phyloP scores from a whole-genome alignment of 2,113 vertebrate genomes.

The Heterochromis multidens region DNA sequence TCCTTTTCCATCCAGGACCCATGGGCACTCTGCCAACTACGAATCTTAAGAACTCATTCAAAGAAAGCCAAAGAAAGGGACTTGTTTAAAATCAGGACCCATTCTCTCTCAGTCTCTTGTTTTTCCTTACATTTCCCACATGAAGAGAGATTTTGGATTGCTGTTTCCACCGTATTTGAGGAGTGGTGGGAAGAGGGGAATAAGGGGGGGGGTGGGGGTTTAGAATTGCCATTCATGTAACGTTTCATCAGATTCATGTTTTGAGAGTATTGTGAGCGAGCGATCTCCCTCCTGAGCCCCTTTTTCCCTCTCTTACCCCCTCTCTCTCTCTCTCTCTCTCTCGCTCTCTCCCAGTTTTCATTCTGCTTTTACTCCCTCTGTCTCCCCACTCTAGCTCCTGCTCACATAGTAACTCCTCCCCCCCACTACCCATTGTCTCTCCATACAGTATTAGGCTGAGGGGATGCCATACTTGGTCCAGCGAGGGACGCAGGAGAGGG shows the following conservation, averaged over 20 bases:
- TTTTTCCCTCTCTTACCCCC: neutral
- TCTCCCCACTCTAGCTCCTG: slow-evolving; percentile 45
- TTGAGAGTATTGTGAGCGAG: slow-evolving; percentile 55
- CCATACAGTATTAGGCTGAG: slow-evolving; percentile 69
- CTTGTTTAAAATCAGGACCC: slow-evolving; percentile 69
- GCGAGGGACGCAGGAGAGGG: slow-evolving; percentile 54
- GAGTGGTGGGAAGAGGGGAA: neutral
- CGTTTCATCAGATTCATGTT: slow-evolving; percentile 61
- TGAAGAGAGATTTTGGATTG: slow-evolving; percentile 63
- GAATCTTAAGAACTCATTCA: slow-evolving; percentile 79
- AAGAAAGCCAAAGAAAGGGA: slow-evolving; percentile 67
- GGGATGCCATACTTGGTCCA: slow-evolving; percentile 66
- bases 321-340: neutral
- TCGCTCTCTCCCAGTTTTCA: slow-evolving; percentile 47
- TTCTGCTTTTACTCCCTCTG: slow-evolving; percentile 54
- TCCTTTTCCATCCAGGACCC: slow-evolving; percentile 70
- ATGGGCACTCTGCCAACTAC: slow-evolving; percentile 74
- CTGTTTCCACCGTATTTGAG: slow-evolving; percentile 50
- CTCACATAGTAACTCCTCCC: slow-evolving; percentile 69
- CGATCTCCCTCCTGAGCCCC: slow-evolving; percentile 46
- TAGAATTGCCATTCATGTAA: slow-evolving; percentile 68
- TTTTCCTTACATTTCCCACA: slow-evolving; percentile 66
- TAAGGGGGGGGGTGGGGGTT: neutral
- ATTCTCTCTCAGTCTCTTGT: slow-evolving; percentile 56
- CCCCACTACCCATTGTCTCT: slow-evolving; percentile 71